These are phyloP conservation scores for Tenthredo notha DNA, from an alignment of 2,888 invertebrate species.

Conservation along the genomic window DNA sequence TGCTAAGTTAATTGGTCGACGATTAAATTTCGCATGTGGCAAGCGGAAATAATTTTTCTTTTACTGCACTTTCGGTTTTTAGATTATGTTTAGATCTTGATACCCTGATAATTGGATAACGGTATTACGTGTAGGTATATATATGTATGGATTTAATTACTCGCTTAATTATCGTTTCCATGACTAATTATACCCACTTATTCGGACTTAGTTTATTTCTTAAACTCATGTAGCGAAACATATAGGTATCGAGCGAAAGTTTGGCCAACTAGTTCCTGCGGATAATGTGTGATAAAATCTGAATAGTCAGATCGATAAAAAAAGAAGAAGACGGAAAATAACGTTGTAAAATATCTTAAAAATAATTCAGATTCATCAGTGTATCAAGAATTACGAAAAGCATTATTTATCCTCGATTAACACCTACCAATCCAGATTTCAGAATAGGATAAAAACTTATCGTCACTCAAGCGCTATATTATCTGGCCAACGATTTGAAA, in stretches of 20 bases:
- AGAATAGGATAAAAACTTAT: background rate
- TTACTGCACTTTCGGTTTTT: constrained; percentile 1
- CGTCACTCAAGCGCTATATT: background rate
- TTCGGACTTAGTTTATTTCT: background rate
- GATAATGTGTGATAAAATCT: background rate
- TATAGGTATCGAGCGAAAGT: constrained; percentile 8
- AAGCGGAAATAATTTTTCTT: constrained; percentile 8
- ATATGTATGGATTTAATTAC: constrained; percentile 16
- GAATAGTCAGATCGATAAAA: background rate
- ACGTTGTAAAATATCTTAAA: background rate
- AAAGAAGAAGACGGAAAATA: background rate
- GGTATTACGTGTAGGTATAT: background rate
- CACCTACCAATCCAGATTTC: background rate
- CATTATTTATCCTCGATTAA: background rate
- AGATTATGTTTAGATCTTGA: constrained; percentile 20
- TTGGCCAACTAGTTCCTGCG: background rate
- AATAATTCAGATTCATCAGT: background rate
- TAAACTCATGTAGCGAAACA: background rate
- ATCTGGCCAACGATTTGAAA: background rate
- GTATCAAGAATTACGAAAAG: background rate
- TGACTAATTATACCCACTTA: background rate
- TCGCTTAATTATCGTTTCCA: constrained; percentile 26
- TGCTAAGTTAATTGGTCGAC: constrained; percentile 6
- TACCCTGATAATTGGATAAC: constrained; percentile 14
- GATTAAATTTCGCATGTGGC: constrained; percentile 11